Base-by-base conservation (phyloP, 2,113 vertebrate species). In the Sylvia atricapilla region DNA sequence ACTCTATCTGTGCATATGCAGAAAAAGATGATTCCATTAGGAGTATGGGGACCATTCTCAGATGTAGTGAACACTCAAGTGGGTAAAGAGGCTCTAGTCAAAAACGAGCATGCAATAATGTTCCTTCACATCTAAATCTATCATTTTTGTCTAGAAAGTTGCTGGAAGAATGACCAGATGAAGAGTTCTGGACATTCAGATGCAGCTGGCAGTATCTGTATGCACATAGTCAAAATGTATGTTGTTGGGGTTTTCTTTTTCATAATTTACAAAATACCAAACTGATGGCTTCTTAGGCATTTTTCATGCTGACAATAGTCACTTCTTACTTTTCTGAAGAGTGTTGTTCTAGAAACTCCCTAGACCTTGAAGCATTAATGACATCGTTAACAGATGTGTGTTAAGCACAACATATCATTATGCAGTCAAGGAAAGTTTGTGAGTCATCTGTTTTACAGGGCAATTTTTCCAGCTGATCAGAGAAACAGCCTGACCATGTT, bases 401-500 rank as follows among this genome's bases (percentile, higher is more conserved):
- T 83, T 52, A 88, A 86, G 79, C 82, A 96, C 90, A 96, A 88
- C 7, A 2, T 37, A 59, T 59, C 72, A 74, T 94, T 95, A 91
- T 91, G 85, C 25, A 50, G 52, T 20, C 64, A 89, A 84, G 56
- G n/a, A 64, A 88, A 75, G 63, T 68, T 87, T 76, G 74, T 2
- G 63, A 93, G 73, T 95, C 90, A 86, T 94, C 56, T 94, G 79
- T 64, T 96, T 90, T 60, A 28, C 60, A 78, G 58, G 37, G 56
- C 66, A 52, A 46, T 75, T 81, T 81, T 96, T 84, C 47, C 25
- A 83, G 37, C 7, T 3, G 5, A 58, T 86, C 24, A 76, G 66
- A 86, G 60, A 75, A 93, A 63, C 74, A 70, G 80, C 44, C 69
- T 63, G 70, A 79, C 70, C 76, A 55, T 46, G 35, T 3, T 44